These are phyloP conservation scores for Scrobipalpa atriplicella DNA, from an alignment of 2,888 invertebrate genomes.

Conservation along the genomic window DNA sequence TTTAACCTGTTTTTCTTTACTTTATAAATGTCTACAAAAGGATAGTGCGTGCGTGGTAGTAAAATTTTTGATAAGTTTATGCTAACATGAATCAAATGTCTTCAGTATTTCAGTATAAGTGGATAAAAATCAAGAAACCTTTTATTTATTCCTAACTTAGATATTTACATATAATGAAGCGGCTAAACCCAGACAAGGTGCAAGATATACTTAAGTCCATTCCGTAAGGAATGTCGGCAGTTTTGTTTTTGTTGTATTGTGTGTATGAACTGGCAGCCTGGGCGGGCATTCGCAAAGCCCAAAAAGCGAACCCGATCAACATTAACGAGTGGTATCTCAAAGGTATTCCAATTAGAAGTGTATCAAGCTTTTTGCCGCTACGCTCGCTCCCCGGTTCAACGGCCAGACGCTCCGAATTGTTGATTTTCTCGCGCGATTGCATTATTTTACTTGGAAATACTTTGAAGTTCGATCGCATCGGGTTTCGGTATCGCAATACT, in stretches of 20 bases:
- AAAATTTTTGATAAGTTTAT: too few relatives aligned
- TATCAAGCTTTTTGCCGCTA: conserved; percentile 48
- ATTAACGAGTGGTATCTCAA: conserved; percentile 30
- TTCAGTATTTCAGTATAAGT: too few relatives aligned
- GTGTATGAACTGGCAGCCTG: conserved; percentile 17
- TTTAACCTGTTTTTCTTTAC: conserved; percentile 24
- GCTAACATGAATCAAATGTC: too few relatives aligned
- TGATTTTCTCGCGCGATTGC: conserved; percentile 57
- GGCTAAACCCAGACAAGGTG: not conserved
- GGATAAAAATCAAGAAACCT: not conserved
- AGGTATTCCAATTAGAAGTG: conserved; percentile 49
- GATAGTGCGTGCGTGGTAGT: too few relatives aligned
- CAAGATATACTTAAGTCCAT: not conserved
- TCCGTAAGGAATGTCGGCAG: conserved; percentile 17
- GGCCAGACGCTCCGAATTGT: conserved; percentile 65
- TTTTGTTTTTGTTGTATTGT: conserved; percentile 26
- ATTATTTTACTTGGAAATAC: conserved; percentile 40
- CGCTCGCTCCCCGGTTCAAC: conserved; percentile 55
- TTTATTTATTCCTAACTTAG: not conserved
- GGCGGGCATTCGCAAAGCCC: conserved; percentile 29
- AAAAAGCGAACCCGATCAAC: conserved; percentile 29
- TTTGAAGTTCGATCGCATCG: conserved; percentile 27
- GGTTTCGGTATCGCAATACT: conserved; percentile 11
- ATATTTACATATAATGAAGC: not conserved
- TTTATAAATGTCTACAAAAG: not conserved